phyloP scores from a whole-genome alignment of 2,113 vertebrate species.

The Sylvietta virens region DNA sequence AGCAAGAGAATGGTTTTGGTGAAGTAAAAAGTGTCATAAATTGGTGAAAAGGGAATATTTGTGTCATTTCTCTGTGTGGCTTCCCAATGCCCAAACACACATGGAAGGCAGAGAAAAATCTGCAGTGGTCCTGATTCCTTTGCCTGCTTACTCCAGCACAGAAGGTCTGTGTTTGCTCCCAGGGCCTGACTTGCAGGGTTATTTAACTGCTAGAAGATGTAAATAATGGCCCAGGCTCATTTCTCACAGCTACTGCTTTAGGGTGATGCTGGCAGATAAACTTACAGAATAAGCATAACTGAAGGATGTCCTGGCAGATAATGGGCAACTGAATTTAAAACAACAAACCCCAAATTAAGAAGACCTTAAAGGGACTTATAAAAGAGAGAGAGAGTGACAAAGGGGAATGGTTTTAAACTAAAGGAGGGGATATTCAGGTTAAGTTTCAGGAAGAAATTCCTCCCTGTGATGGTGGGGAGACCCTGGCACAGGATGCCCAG shows the following conservation, averaged over 20 bases:
- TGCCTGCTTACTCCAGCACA: not conserved
- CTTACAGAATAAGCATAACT: not conserved
- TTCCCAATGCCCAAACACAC: not conserved
- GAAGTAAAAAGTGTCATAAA: not conserved
- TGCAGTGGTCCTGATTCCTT: not conserved
- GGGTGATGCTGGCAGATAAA: not conserved
- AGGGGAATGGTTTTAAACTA: not conserved
- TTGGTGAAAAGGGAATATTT: not conserved
- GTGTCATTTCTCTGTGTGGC: not conserved
- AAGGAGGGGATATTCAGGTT: not conserved
- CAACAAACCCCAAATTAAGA: not conserved
- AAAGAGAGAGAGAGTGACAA: not conserved
- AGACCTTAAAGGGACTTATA: not conserved
- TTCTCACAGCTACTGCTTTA: not conserved
- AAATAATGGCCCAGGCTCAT: not conserved
- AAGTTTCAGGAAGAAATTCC: not conserved
- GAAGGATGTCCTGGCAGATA: not conserved
- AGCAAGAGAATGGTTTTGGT: not conserved
- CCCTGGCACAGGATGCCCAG: not conserved
- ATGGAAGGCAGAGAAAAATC: not conserved
- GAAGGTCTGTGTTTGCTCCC: not conserved
- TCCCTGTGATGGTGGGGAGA: accelerated
- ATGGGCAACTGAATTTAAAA: not conserved
- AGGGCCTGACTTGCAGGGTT: not conserved
- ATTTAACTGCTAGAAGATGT: not conserved